phyloP scores from a whole-genome alignment of 2,888 invertebrate genomes.

The Petrolisthes manimaculis region DNA sequence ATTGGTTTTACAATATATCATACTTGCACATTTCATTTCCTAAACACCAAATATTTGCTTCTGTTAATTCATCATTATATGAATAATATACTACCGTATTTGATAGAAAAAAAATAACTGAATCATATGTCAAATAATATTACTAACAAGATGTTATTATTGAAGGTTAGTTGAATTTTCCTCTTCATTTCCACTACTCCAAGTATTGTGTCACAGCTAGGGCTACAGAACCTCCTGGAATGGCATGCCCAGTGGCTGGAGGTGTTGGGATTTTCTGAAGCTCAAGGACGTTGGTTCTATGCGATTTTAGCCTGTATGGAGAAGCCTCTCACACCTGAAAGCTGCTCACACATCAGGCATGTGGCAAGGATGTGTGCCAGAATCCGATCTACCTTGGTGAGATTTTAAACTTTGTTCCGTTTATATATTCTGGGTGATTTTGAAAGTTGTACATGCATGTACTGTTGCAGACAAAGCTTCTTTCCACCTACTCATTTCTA shows the following conservation, averaged over 20 bases:
- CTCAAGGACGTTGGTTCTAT: slow-evolving; percentile 80
- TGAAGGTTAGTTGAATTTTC: not conserved
- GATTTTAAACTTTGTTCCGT: not conserved
- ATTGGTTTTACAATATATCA: slow-evolving; percentile 19
- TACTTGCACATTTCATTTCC: not conserved
- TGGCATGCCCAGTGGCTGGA: slow-evolving; percentile 73
- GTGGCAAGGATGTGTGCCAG: slow-evolving; percentile 77
- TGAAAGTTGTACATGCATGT: too few relatives aligned
- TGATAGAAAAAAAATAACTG: too few relatives aligned
- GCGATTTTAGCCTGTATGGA: slow-evolving; percentile 77
- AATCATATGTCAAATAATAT: too few relatives aligned
- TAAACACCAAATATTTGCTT: too few relatives aligned
- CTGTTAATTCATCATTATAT: not conserved
- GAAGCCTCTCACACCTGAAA: slow-evolving; percentile 78
- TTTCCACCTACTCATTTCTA: too few relatives aligned
- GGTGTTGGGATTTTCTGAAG: slow-evolving; percentile 71
- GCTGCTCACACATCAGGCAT: slow-evolving; percentile 76
- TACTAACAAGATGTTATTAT: too few relatives aligned
- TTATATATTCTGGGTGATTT: too few relatives aligned
- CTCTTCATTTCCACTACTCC: not conserved
- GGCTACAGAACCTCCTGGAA: slow-evolving; percentile 68
- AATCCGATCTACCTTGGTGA: slow-evolving; percentile 72
- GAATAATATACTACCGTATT: not conserved
- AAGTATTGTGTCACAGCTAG: slow-evolving; percentile 34
- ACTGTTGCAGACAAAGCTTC: too few relatives aligned